Evolutionary conservation across 2,113 vertebrate species (phyloP).

Genomic region (Addax nasomaculatus): DNA sequence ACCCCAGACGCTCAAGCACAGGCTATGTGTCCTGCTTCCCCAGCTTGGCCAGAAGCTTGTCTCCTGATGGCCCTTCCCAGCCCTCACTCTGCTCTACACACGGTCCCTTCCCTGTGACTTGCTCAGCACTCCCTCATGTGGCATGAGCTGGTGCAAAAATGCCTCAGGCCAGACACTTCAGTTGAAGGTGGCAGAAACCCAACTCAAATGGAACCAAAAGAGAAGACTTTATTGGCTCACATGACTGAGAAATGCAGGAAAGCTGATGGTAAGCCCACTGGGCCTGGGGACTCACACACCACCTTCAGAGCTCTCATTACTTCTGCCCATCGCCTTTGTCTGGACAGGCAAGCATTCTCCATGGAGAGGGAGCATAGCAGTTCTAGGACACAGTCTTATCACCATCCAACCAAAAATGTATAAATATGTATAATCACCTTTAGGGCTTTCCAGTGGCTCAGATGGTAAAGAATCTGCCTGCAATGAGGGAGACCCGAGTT

Average conservation of each 20-base stretch:
- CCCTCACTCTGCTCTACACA: neutral
- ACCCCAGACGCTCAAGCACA: neutral
- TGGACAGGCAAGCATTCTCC: neutral
- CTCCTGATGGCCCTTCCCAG: neutral
- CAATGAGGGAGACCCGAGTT: neutral
- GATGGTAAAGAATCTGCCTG: neutral
- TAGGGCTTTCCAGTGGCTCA: neutral
- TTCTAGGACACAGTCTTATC: neutral
- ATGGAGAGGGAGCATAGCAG: rapidly evolving
- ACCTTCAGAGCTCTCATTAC: neutral
- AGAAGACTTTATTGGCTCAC: neutral
- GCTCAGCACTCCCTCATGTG: neutral
- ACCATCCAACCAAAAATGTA: neutral
- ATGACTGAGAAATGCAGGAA: neutral
- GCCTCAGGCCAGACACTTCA: rapidly evolving
- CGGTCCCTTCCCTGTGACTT: rapidly evolving
- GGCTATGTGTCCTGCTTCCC: neutral
- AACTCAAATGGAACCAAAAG: neutral
- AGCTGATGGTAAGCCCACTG: neutral
- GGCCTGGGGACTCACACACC: neutral
- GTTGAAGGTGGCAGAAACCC: neutral
- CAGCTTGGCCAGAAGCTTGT: neutral
- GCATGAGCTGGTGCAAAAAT: neutral
- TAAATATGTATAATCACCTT: neutral
- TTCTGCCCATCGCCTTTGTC: neutral